phyloP scores from a whole-genome alignment of 1,140 invertebrate species.

The Bicyclus anynana region DNA sequence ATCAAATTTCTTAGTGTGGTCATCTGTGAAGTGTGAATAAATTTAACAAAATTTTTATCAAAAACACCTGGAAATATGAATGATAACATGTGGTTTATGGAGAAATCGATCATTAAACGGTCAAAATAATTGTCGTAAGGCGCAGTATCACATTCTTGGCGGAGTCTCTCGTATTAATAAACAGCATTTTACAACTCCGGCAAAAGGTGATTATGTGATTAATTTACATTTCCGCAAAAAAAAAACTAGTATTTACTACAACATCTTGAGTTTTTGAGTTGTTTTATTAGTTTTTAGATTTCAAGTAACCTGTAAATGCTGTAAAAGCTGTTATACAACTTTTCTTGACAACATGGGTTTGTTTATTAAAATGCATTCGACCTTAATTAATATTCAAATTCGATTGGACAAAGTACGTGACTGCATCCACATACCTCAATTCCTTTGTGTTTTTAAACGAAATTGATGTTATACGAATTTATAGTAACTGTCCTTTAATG shows the following conservation, averaged over 20 bases:
- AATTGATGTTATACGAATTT: background rate
- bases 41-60: slow-evolving; percentile 62
- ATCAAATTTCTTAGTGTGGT: slow-evolving; percentile 36
- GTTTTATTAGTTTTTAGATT: background rate
- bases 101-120: slow-evolving; percentile 26
- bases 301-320: background rate
- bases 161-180: slow-evolving; percentile 17
- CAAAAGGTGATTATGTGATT: slow-evolving; percentile 35
- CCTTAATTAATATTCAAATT: slow-evolving; percentile 15
- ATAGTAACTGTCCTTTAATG: background rate
- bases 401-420: slow-evolving; percentile 18
- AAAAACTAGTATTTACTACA: too few relatives aligned
- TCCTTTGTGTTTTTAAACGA: background rate
- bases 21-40: slow-evolving; percentile 57
- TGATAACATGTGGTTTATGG: slow-evolving; percentile 54
- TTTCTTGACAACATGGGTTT: background rate
- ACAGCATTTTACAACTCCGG: slow-evolving; percentile 31
- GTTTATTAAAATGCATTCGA: background rate
- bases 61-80: slow-evolving; percentile 60
- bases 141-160: slow-evolving; percentile 11
- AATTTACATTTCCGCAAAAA: slow-evolving; percentile 4
- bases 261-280: background rate
- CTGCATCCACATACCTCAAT: slow-evolving; percentile 7
- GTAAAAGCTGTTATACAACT: slow-evolving; percentile 6
- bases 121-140: slow-evolving; percentile 36